Evolutionary conservation across 2,113 vertebrate species (phyloP), one percentile per base, ranked within the genome.

Genomic region (Prinia subflava): DNA sequence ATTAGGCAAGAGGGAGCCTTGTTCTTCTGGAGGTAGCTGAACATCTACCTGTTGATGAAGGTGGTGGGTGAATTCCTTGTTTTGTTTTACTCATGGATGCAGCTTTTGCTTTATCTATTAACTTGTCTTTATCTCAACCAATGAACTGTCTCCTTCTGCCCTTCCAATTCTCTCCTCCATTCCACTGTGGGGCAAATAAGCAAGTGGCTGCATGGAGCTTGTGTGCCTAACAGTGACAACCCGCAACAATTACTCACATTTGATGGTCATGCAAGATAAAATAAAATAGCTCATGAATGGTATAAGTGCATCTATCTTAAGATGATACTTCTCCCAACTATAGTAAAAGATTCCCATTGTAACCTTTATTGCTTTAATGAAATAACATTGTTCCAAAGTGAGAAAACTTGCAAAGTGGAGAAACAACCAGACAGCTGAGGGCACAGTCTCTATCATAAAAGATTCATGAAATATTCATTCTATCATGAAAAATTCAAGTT

Each of bases 1-100:
- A 0, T n/a, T 50, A 15, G 0, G 3, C 0, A 0, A 28, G 20
- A 50, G 1, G 3, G 25, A 90, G 21, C 10, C 14, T 50, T 74
- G 27, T 22, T 82, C 70, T 49, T 24, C 59, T 47, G 27, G 16
- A 42, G 2, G 8, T 37, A 12, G 13, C 10, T 42, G 24, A 67
- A 68, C 9, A 64, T 4, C 10, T n/a, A 8, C 20, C 21, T n/a
- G 13, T 21, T 3, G 1, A 25, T 33, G 17, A 30, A 87, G 44
- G 28, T 8, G 30, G 4, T 41, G 44, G 28, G 27, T 59, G 16
- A 93, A 84, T 56, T 60, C 13, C 15, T 33, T 56, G 25, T 47
- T 84, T 92, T 65, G 7, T n/a, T 74, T 69, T 81, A 14, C 13
- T 41, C 69, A 31, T 21, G 15, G 7, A n/a, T 11, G 7, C 15